Percentiles rank a stretch among this genome's conserved stretches.
Conservation (phyloP, 2,888 invertebrate species). For the Rhodophaea formosa region DNA sequence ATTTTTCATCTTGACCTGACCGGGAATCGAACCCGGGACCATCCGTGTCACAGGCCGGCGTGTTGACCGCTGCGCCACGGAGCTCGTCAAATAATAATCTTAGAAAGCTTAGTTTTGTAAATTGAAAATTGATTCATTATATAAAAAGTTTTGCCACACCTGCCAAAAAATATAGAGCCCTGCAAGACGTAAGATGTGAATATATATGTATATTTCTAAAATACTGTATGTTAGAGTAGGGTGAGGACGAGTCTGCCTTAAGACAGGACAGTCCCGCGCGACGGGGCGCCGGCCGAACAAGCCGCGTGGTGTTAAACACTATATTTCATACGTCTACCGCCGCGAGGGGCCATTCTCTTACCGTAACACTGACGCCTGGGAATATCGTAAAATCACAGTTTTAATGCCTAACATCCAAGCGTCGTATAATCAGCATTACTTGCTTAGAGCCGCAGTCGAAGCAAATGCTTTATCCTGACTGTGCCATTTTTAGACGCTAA, state of each 20-base stretch:
- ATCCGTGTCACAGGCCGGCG: too few species aligned
- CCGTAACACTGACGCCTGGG: conserved; percentile 50
- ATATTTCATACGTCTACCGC: conserved; percentile 70
- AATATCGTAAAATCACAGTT: conserved; percentile 60
- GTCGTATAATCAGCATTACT: neutral
- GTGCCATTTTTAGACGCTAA: neutral
- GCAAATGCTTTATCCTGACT: neutral
- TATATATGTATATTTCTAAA: neutral
- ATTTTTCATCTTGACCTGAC: too few species aligned
- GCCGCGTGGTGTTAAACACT: conserved; percentile 73
- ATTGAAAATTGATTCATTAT: too few species aligned
- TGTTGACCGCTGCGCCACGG: too few species aligned
- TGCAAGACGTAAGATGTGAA: too few species aligned
- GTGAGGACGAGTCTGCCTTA: conserved; percentile 28
- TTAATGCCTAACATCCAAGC: conserved; percentile 46
- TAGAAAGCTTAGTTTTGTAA: too few species aligned
- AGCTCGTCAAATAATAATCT: too few species aligned
- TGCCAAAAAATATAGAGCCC: too few species aligned
- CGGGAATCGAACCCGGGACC: too few species aligned
- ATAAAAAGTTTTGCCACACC: too few species aligned
- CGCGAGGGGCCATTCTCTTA: conserved; percentile 61
- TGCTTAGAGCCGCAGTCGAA: neutral
- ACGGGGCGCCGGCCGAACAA: conserved; percentile 60
- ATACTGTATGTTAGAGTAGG: conserved; percentile 21
- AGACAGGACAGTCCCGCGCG: conserved; percentile 37